Conservation (phyloP, 2,797 vertebrate species). For the Eulemur mongoz region DNA sequence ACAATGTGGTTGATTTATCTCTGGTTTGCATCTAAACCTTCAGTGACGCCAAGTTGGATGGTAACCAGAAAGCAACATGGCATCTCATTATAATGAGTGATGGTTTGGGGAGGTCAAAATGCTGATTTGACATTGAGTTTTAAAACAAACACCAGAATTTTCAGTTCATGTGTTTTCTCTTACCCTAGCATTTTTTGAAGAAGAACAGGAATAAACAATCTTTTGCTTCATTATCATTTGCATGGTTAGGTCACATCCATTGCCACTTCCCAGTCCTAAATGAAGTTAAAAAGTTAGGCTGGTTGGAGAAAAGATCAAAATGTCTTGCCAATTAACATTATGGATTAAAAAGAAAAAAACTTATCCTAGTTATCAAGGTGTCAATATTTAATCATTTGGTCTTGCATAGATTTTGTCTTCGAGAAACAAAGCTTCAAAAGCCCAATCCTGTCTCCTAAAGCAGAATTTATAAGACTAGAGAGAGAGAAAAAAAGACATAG, state of each 20-base stretch:
- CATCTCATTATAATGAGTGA: not conserved
- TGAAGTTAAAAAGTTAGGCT: not conserved
- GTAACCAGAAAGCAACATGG: not conserved
- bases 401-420: not conserved
- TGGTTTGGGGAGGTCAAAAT: not conserved
- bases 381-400: not conserved
- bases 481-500: not conserved
- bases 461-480: not conserved
- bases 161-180: slow-evolving; percentile 64
- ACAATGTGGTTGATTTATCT: not conserved
- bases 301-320: slow-evolving; percentile 48
- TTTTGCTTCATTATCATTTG: slow-evolving; percentile 89
- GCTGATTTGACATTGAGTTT: not conserved
- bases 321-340: not conserved
- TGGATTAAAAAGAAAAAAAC: not conserved
- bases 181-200: slow-evolving; percentile 91
- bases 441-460: not conserved
- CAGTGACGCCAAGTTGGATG: not conserved
- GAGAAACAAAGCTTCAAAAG: not conserved
- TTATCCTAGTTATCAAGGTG: not conserved
- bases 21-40: not conserved
- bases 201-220: slow-evolving; percentile 89
- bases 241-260: slow-evolving; percentile 92
- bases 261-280: slow-evolving; percentile 93
- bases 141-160: not conserved